Conservation (phyloP, 2,888 invertebrate genomes). For the Tinea trinotella region DNA sequence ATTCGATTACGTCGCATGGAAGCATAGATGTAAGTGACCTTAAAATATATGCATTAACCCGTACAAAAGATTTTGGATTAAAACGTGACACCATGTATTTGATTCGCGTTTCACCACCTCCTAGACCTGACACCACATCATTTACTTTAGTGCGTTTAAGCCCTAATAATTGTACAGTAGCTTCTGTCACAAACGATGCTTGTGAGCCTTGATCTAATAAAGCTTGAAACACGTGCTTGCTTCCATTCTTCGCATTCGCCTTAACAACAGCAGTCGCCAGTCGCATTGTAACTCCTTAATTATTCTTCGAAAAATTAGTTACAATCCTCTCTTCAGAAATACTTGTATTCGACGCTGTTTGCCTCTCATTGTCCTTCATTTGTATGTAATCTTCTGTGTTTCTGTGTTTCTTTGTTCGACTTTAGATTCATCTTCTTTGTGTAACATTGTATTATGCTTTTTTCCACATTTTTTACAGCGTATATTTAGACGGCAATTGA, state of each 20-base stretch:
- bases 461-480: too few relatives aligned
- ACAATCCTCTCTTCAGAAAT: too few relatives aligned
- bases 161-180: constrained; percentile 25
- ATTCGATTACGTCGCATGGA: constrained; percentile 16
- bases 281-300: constrained; percentile 24
- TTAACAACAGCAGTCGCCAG: constrained; percentile 28
- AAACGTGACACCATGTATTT: constrained; percentile 22
- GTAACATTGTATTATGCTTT: too few relatives aligned
- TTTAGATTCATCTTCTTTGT: too few relatives aligned
- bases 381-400: too few relatives aligned
- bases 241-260: constrained; percentile 22
- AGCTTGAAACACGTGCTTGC: constrained; percentile 22
- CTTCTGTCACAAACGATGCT: constrained; percentile 28
- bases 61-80: constrained; percentile 19
- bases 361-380: too few relatives aligned
- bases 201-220: constrained; percentile 29
- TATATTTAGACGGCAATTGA: too few relatives aligned
- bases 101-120: constrained; percentile 21
- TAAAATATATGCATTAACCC: constrained; percentile 26
- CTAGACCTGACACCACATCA: constrained; percentile 25
- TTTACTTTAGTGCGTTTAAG: constrained; percentile 25
- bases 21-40: constrained; percentile 22
- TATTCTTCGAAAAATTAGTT: constrained; percentile 15
- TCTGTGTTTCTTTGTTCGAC: too few relatives aligned
- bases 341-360: not conserved